Conservation (phyloP, 2,113 vertebrate genomes). For the Gnathonemus longibarbis region DNA sequence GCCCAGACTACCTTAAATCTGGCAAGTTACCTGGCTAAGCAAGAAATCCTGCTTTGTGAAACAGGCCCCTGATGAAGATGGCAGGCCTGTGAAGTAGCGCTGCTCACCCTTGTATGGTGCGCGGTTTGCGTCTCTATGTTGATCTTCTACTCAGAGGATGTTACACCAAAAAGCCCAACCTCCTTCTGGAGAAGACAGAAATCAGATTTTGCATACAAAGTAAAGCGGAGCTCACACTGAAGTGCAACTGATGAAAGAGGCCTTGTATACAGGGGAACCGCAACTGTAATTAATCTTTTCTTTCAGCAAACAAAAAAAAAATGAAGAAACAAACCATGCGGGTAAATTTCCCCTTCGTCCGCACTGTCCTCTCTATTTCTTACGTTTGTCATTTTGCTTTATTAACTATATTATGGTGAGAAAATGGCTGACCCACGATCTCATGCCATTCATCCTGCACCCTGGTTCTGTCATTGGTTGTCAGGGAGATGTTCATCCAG, state of each 20-base stretch:
- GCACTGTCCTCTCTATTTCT: neutral
- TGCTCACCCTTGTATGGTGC: neutral
- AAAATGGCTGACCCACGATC: neutral
- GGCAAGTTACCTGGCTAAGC: too few species aligned
- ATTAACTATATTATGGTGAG: neutral
- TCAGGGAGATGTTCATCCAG: neutral
- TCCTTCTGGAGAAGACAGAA: neutral
- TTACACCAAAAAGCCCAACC: neutral
- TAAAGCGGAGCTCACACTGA: neutral
- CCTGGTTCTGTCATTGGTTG: neutral
- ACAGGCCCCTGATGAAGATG: neutral
- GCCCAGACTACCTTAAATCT: too few species aligned
- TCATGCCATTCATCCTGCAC: neutral
- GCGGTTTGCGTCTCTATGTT: neutral
- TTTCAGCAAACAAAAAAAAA: constrained; percentile 13
- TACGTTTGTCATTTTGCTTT: neutral
- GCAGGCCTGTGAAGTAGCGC: neutral
- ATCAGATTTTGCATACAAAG: neutral
- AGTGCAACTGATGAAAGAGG: neutral
- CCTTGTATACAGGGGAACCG: neutral
- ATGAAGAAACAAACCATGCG: constrained; percentile 16
- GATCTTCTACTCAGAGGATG: neutral
- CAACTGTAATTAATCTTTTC: constrained; percentile 23
- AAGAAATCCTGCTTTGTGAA: too few species aligned
- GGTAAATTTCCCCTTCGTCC: neutral